These are phyloP conservation scores for Apamea epomidion DNA, from an alignment of 2,888 invertebrate genomes.

Conservation along the genomic window DNA sequence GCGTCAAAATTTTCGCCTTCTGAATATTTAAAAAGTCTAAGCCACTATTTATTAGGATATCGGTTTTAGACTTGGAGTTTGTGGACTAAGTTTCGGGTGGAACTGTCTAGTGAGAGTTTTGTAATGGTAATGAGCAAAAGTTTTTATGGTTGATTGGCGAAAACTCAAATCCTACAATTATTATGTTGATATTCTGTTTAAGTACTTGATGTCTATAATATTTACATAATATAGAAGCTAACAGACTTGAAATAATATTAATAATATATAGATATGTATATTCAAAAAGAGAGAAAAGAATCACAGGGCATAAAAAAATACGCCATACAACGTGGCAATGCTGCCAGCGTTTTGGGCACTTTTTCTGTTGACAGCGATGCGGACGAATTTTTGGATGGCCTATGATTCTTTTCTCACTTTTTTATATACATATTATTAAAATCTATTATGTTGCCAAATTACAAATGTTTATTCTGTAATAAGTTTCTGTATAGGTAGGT, in stretches of 20 bases:
- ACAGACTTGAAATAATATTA: too few species aligned
- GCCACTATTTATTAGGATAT: slow-evolving; percentile 50
- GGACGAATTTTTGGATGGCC: too few species aligned
- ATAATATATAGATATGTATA: too few species aligned
- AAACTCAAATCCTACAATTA: not conserved
- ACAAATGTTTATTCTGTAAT: not conserved
- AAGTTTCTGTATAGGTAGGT: not conserved
- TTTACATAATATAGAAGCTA: too few species aligned
- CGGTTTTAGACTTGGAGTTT: slow-evolving; percentile 10
- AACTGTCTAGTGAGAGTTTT: not conserved
- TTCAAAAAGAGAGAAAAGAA: too few species aligned
- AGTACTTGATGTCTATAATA: too few species aligned
- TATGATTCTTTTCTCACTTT: too few species aligned
- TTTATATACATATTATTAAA: too few species aligned
- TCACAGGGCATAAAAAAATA: too few species aligned
- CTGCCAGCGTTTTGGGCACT: too few species aligned
- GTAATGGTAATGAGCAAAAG: not conserved
- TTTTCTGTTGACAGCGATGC: too few species aligned
- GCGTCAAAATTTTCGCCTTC: slow-evolving; percentile 74
- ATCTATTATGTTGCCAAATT: not conserved
- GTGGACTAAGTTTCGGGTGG: not conserved
- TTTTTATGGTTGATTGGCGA: not conserved
- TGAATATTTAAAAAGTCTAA: slow-evolving; percentile 63
- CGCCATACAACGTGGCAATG: too few species aligned
- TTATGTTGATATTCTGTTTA: not conserved